Base-by-base conservation (phyloP, 1,140 invertebrate species). In the Lasaia peninsularis region DNA sequence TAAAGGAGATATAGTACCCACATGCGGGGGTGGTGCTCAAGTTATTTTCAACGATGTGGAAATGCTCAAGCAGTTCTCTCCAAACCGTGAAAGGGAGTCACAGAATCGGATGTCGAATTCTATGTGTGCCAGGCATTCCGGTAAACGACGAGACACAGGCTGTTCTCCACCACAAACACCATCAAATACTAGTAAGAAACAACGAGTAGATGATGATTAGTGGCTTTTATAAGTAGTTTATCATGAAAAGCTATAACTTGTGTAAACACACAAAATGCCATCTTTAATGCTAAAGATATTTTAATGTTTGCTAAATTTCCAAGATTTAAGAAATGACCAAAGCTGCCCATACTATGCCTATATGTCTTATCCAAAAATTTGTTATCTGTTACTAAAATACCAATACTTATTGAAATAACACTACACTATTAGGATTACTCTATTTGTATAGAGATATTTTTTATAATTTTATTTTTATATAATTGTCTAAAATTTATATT, bases 41-140 rank as follows among this genome's bases (percentile, higher is more conserved):
- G 97, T 99, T 0, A 94, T 99, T 20, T 98, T 99, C 71, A 96
- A 96, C 67, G 98, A 99, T 86, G 95, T 99, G 1, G 98, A 99
- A 88, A 94, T 94, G 63, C 82, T 99, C 4, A 95, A 94, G 69
- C 97, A 98, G 79, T 91, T 92, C 64, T 97, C 96, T 0, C 97
- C 97, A 2, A 92, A 86, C 10, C 64, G 60, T 21, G 75, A 76
- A 1, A 57, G 63, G 2, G 64, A 80, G 3, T 73, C 73, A 0
- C 58, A 68, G 0, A 62, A 67, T 14, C 64, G 78, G 16, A 64
- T 65, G 0, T 83, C 79, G 0, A 71, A 62, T 2, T 69, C 67
- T 0, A 65, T 56, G 0, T 88, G 86, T 62, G 80, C 83, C 2
- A 68, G 86, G 12, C 86, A 88, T 65, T 86, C 86, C 0, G 75